Evolutionary conservation across 1,140 invertebrate species (phyloP), one percentile per base, ranked within the genome.

Genomic region (Hyles vespertilio): DNA sequence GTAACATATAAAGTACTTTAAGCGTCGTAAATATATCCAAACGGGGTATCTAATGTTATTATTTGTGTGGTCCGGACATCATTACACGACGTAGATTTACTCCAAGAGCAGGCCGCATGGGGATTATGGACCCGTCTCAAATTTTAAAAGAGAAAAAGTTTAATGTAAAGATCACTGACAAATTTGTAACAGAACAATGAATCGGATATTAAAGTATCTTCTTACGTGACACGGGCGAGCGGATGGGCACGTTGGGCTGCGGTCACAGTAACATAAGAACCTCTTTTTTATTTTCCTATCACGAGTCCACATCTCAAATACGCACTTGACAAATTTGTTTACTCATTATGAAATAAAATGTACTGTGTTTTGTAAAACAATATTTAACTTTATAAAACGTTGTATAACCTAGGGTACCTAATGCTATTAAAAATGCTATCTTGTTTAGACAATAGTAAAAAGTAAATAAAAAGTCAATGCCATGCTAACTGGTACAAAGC

Each of bases 131-230:
- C 74, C 78, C 76, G 65, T 77, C 78, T 88, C 81, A 79, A 77
- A 69, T 87, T 85, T 84, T 83, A 77, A 82, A 84, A 85, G 77
- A 73, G 75, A 84, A 87, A 88, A 87, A 87, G 82, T 83, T 84
- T 84, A 84, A 84, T 88, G 80, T 87, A 79, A 85, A 87, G 85
- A 88, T 88, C 85, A 81, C 85, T 88, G 84, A 88, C 85, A 88
- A 88, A 87, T 88, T 88, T 88, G 84, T 87, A 87, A 88, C 85
- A 87, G 84, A 87, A 88, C 84, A 88, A 88, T 87, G 85, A 88
- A 81, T 88, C 74, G 81, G 85, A 87, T 87, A 88, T 86, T 85
- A 84, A 84, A 87, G 84, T 86, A 87, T 88, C 84, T 67, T 64
- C 74, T 88, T 88, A 86, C 85, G 77, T 79, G 85, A 84, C 79